Evolutionary conservation across 2,113 vertebrate genomes (phyloP).

Genomic region (Lepus americanus): DNA sequence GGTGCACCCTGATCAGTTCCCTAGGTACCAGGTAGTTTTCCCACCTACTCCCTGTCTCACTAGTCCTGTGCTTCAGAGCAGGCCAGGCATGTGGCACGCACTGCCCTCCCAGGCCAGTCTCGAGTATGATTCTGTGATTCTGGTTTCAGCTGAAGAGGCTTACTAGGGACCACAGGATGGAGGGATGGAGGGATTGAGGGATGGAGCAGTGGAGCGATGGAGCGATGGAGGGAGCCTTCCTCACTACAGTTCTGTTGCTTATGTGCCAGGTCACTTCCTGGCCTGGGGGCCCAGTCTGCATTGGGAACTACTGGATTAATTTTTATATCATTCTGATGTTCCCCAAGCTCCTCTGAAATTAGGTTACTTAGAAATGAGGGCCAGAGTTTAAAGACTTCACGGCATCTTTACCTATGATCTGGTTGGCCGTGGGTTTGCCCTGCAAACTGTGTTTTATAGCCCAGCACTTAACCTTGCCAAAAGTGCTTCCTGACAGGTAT

Average conservation of each 20-base stretch:
- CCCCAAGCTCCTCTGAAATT: neutral
- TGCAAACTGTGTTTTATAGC: neutral
- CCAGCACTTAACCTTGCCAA: neutral
- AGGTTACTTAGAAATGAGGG: slow-evolving; percentile 2
- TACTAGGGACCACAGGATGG: neutral
- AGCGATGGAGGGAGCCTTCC: neutral
- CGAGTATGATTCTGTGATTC: neutral
- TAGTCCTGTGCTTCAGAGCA: neutral
- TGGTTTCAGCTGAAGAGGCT: neutral
- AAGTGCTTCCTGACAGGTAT: neutral
- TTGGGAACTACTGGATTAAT: slow-evolving; percentile 14
- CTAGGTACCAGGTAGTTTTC: neutral
- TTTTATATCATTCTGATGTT: neutral
- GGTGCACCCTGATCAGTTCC: neutral
- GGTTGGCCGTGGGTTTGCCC: neutral
- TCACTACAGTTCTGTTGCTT: neutral
- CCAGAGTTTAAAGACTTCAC: neutral
- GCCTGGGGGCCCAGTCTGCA: neutral
- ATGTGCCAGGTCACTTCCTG: too few relatives aligned
- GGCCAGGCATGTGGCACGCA: neutral
- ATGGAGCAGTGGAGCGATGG: neutral
- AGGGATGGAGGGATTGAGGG: neutral
- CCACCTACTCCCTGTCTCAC: neutral
- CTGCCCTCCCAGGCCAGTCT: neutral
- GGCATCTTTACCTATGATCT: neutral